Base-by-base conservation (phyloP, 2,113 vertebrate genomes). In the Pseudopodoces humilis region DNA sequence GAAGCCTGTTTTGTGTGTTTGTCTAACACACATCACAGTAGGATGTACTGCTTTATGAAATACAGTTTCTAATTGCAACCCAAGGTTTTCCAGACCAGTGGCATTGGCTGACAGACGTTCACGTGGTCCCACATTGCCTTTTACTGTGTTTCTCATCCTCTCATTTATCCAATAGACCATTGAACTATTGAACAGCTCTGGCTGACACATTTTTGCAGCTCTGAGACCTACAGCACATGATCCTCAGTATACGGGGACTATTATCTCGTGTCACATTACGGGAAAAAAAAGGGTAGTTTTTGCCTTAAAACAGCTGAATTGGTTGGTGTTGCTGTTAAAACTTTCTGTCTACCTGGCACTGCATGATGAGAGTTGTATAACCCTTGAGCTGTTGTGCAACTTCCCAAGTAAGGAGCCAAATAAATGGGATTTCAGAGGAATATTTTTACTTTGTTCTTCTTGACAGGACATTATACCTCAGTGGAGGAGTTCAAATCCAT, bases 121-220 rank as follows among this genome's bases (percentile, higher is more conserved):
- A 88, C 7, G 3, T 95, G 92, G 65, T 52, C 64, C 80, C 88
- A 82, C 15, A 86, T 86, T 81, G 88, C 94, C 37, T 95, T 88
- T 88, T 83, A 49, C 79, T 79, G 53, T 93, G 44, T 63, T 88
- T 90, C 60, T 83, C 64, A 56, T 67, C 79, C 79, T 74, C 72
- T 80, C 86, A 58, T 86, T 88, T 90, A 86, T 74, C 92, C 79
- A 86, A 30, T 8, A 67, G 77, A 88, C 49, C 84, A 82, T 65
- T 94, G 87, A 95, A 90, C 87, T 92, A 95, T 92, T 76, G 92
- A 95, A 52, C 64, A 83, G 72, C 25, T 37, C 65, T 64, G 64
- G 71, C 71, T 96, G 95, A 86, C 91, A 95, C 90, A 83, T 67
- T 94, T 95, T 92, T 88, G 33, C 64, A 81, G 72, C 79, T 69